phyloP scores from a whole-genome alignment of 2,888 invertebrate species.

The Epistrophe grossulariae region DNA sequence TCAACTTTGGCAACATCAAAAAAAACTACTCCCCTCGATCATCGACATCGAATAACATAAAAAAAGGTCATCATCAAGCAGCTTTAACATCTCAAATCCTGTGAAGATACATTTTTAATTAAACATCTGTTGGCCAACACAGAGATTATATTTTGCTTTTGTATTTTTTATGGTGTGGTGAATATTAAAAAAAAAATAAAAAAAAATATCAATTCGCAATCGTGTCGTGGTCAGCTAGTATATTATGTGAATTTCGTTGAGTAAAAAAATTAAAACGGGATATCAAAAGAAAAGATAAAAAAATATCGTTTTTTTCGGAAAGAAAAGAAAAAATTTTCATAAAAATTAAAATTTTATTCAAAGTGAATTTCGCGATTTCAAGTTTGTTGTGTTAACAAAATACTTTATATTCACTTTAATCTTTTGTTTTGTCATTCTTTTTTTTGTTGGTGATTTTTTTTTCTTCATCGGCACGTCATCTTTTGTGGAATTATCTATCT shows the following conservation, averaged over 20 bases:
- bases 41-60: not conserved
- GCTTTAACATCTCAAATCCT: constrained; percentile 26
- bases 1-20: not conserved
- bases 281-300: constrained; percentile 13
- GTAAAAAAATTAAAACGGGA: constrained; percentile 7
- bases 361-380: constrained; percentile 45
- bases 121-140: constrained; percentile 45
- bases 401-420: not conserved
- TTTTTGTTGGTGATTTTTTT: constrained; percentile 14
- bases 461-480: constrained; percentile 25
- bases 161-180: constrained; percentile 47
- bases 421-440: constrained; percentile 12
- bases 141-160: constrained; percentile 35
- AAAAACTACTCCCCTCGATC: not conserved
- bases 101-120: constrained; percentile 44
- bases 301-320: constrained; percentile 1
- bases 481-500: constrained; percentile 14
- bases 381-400: constrained; percentile 31
- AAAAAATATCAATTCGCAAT: constrained; percentile 23
- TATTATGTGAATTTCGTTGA: constrained; percentile 40
- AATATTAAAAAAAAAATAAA: constrained; percentile 2
- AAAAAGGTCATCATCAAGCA: constrained; percentile 47
- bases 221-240: constrained; percentile 38
- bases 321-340: constrained; percentile 23
- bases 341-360: constrained; percentile 40